phyloP scores from a whole-genome alignment of 2,797 vertebrate genomes.

The Eleutherodactylus coqui region DNA sequence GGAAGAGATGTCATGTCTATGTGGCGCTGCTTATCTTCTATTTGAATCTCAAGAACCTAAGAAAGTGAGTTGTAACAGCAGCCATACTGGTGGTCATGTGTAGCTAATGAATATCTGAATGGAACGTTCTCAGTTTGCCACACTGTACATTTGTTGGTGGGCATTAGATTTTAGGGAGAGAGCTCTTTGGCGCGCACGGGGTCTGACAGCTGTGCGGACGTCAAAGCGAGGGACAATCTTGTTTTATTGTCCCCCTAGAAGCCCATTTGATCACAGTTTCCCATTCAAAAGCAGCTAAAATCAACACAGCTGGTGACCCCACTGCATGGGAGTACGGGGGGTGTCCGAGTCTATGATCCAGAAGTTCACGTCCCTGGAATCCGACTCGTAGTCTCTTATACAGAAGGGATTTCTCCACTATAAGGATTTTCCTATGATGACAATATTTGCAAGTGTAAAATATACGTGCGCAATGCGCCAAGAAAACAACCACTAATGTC shows the following conservation, averaged over 20 bases:
- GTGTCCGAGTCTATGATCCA: not conserved
- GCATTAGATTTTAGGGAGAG: not conserved
- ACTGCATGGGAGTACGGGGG: not conserved
- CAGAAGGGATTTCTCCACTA: too few species aligned
- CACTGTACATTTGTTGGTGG: not conserved
- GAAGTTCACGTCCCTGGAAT: not conserved
- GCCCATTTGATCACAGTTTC: constrained; percentile 28
- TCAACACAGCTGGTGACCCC: constrained; percentile 54
- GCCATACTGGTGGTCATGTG: not conserved
- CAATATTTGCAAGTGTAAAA: too few species aligned
- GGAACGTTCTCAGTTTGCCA: not conserved
- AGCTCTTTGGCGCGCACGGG: not conserved
- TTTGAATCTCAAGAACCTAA: not conserved
- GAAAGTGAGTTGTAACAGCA: not conserved
- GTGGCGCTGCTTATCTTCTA: too few species aligned
- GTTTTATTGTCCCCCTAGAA: constrained; percentile 28
- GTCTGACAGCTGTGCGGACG: constrained; percentile 16
- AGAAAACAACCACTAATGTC: too few species aligned
- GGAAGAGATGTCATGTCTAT: too few species aligned
- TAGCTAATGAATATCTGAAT: not conserved
- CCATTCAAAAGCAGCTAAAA: constrained; percentile 30
- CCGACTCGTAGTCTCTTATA: not conserved
- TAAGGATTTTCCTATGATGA: too few species aligned
- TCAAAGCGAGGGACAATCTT: not conserved
- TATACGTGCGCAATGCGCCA: too few species aligned